Percentiles rank a stretch among this genome's conserved stretches.
Conservation (phyloP, 1,140 invertebrate genomes). For the Arctopsyche grandis region DNA sequence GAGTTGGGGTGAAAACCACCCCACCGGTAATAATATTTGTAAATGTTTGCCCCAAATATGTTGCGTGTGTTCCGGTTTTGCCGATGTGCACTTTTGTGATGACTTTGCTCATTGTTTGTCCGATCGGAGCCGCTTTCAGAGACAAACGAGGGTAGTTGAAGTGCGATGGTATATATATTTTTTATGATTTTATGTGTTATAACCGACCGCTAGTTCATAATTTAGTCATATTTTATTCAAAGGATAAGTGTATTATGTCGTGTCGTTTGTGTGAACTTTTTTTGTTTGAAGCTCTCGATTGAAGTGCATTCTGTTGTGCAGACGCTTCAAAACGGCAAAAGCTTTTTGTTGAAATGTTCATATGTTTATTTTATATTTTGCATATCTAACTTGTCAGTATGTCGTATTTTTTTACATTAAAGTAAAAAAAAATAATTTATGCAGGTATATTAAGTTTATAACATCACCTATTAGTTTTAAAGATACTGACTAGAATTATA, state of each 20-base stretch:
- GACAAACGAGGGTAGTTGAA: slow-evolving; percentile 50
- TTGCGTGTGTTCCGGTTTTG: slow-evolving; percentile 32
- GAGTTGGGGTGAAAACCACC: slow-evolving; percentile 45
- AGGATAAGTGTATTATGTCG: slow-evolving; percentile 41
- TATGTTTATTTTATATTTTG: too few relatives aligned
- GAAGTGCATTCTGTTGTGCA: neutral
- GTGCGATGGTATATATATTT: slow-evolving; percentile 16
- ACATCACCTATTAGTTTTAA: too few relatives aligned
- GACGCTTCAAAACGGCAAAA: too few relatives aligned
- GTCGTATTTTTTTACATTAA: too few relatives aligned
- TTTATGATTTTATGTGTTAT: slow-evolving; percentile 23
- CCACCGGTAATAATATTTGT: slow-evolving; percentile 49
- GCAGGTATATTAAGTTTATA: too few relatives aligned
- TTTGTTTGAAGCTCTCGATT: neutral
- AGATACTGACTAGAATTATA: too few relatives aligned
- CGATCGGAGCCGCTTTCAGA: slow-evolving; percentile 18
- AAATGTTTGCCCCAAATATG: slow-evolving; percentile 54
- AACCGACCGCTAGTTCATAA: slow-evolving; percentile 48
- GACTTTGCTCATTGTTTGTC: slow-evolving; percentile 36
- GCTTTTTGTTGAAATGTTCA: too few relatives aligned
- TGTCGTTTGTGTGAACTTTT: slow-evolving; percentile 1
- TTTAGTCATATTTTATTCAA: slow-evolving; percentile 52
- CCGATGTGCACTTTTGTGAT: slow-evolving; percentile 22
- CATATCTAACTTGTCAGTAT: too few relatives aligned
- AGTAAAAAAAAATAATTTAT: too few relatives aligned